Evolutionary conservation across 2,113 vertebrate species (phyloP).

Genomic region (Syngnathus scovelli): DNA sequence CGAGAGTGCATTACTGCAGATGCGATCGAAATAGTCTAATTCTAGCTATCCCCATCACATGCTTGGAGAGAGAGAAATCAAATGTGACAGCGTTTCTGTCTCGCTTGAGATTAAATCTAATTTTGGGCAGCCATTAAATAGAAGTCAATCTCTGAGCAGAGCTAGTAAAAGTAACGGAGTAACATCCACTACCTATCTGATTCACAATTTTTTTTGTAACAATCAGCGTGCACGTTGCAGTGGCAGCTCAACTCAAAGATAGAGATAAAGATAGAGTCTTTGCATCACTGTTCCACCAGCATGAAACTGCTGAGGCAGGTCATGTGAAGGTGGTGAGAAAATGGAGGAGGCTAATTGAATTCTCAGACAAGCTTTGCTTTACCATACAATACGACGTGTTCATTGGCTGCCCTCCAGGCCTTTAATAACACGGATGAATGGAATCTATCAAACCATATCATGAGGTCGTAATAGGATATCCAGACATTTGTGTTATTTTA

Average conservation of each 20-base stretch:
- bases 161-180: slow-evolving; percentile 18
- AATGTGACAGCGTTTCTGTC: slow-evolving; percentile 28
- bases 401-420: slow-evolving; percentile 53
- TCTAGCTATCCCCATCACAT: slow-evolving; percentile 5
- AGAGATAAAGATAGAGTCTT: slow-evolving; percentile 31
- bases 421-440: slow-evolving; percentile 62
- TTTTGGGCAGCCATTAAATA: slow-evolving; percentile 15
- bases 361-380: slow-evolving; percentile 48
- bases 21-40: slow-evolving; percentile 14
- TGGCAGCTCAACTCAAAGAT: slow-evolving; percentile 38
- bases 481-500: slow-evolving; percentile 28
- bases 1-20: slow-evolving; percentile 19
- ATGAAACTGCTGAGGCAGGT: slow-evolving; percentile 48
- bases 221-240: slow-evolving; percentile 30
- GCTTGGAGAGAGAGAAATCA: slow-evolving; percentile 23
- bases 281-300: slow-evolving; percentile 47
- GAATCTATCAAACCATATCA: slow-evolving; percentile 46
- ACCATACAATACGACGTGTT: slow-evolving; percentile 33
- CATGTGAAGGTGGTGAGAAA: slow-evolving; percentile 47
- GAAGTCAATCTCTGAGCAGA: slow-evolving; percentile 25
- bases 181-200: slow-evolving; percentile 3
- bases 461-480: slow-evolving; percentile 38
- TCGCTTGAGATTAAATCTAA: slow-evolving; percentile 35
- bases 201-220: slow-evolving; percentile 5
- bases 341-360: slow-evolving; percentile 65